Evolutionary conservation across 2,113 vertebrate species (phyloP).

Genomic region (Caretta caretta): DNA sequence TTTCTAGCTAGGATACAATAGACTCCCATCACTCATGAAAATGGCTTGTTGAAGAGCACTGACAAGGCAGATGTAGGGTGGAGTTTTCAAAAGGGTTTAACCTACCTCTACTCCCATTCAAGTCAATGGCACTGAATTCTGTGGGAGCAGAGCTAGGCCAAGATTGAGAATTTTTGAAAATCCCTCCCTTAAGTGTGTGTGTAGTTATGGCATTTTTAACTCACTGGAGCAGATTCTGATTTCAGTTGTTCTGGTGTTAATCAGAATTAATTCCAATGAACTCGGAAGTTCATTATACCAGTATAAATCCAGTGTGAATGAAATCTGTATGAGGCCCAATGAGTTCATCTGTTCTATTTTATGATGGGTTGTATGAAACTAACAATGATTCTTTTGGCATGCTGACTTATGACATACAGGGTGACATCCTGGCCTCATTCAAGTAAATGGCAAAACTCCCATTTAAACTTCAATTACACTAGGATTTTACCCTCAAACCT

Average conservation of each 20-base stretch:
- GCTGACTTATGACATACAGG: rapidly evolving
- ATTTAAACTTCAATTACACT: neutral
- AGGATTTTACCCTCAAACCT: neutral
- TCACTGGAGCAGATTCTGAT: rapidly evolving
- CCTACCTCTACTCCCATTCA: neutral
- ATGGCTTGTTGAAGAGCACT: rapidly evolving
- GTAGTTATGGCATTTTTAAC: neutral
- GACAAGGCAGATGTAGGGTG: rapidly evolving
- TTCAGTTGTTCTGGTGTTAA: rapidly evolving
- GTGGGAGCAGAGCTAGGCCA: neutral
- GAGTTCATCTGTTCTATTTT: neutral
- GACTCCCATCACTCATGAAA: neutral
- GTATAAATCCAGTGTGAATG: neutral
- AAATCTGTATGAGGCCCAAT: neutral
- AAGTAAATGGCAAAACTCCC: rapidly evolving
- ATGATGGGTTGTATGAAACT: neutral
- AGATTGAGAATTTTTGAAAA: neutral
- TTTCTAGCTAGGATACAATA: neutral
- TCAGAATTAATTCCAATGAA: neutral
- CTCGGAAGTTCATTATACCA: neutral
- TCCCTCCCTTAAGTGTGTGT: rapidly evolving
- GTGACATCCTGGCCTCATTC: neutral
- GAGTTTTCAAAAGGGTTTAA: neutral
- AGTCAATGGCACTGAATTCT: neutral
- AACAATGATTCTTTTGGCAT: neutral